These are phyloP conservation scores for Aphrocallistes beatrix DNA, from an alignment of 37 sponge, comb jelly and placozoan genomes.

Conservation along the genomic window DNA sequence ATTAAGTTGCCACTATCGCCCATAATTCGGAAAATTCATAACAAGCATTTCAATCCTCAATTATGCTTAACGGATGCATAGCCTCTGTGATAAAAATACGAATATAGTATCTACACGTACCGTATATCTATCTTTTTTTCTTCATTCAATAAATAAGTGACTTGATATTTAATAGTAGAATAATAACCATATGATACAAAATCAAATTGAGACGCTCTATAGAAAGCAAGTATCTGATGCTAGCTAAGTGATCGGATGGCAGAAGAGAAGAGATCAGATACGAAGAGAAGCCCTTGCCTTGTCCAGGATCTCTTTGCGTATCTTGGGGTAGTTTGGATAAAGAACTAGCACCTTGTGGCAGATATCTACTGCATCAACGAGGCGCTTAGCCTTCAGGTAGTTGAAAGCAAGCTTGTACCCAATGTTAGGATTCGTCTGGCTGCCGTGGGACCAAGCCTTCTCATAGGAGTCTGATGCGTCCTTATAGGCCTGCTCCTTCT, in stretches of 20 bases:
- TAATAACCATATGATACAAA: too few relatives aligned
- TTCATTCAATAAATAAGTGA: too few relatives aligned
- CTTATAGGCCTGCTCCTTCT: slow-evolving; percentile 76
- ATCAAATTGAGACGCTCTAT: too few relatives aligned
- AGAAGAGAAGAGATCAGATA: background rate
- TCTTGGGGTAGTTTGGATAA: slow-evolving; percentile 84
- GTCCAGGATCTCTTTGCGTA: slow-evolving; percentile 80
- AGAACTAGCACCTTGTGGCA: slow-evolving; percentile 76
- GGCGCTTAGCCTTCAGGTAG: slow-evolving; percentile 73
- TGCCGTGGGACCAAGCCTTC: slow-evolving; percentile 81
- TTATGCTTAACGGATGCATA: too few relatives aligned
- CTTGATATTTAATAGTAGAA: too few relatives aligned
- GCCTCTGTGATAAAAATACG: too few relatives aligned
- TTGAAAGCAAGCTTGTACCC: slow-evolving; percentile 92
- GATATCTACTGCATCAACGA: slow-evolving; percentile 74
- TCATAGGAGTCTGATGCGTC: slow-evolving; percentile 89
- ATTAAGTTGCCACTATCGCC: too few relatives aligned
- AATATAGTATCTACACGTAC: too few relatives aligned
- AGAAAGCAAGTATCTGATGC: too few relatives aligned
- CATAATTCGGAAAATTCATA: too few relatives aligned
- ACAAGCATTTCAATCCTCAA: too few relatives aligned
- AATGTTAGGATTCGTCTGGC: slow-evolving; percentile 54
- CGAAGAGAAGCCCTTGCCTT: slow-evolving; percentile 58
- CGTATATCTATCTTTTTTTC: too few relatives aligned
- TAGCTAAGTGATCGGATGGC: background rate